Evolutionary conservation across 23 tunicate species (phyloP).

Genomic region (Ciona savignyi): DNA sequence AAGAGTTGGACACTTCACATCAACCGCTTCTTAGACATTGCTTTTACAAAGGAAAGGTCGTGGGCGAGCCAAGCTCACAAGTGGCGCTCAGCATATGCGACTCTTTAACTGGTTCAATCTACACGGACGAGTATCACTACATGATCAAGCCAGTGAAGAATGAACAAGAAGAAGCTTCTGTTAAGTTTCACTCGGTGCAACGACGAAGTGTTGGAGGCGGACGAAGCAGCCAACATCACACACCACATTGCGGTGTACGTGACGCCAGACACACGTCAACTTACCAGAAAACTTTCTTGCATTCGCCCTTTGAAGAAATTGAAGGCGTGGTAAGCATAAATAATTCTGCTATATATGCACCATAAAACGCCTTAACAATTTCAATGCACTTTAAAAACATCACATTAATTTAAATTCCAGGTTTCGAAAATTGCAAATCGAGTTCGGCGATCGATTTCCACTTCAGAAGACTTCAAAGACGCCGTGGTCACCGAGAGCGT

Average conservation of each 20-base stretch:
- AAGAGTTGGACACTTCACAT: background rate
- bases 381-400: background rate
- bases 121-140: constrained; percentile 50
- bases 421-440: background rate
- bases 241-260: constrained; percentile 50
- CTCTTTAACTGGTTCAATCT: constrained; percentile 62
- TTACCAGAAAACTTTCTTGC: constrained; percentile 45
- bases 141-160: constrained; percentile 31
- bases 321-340: background rate
- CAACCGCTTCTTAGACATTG: constrained; percentile 32
- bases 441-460: background rate
- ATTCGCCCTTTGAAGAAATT: constrained; percentile 15
- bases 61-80: constrained; percentile 58
- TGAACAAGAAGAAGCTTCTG: background rate
- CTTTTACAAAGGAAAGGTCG: constrained; percentile 75
- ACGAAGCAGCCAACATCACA: constrained; percentile 4
- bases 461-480: background rate
- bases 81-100: constrained; percentile 78
- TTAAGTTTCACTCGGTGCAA: constrained; percentile 31
- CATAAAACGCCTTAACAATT: too few species aligned
- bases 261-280: constrained; percentile 38
- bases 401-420: background rate
- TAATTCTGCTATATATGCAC: background rate
- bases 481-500: background rate
- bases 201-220: constrained; percentile 42